A percentile compares a stretch with the other conserved stretches of the same genome.
These are phyloP conservation scores for Denticeps clupeoides DNA, from an alignment of 2,797 vertebrate species.

Conservation along the genomic window DNA sequence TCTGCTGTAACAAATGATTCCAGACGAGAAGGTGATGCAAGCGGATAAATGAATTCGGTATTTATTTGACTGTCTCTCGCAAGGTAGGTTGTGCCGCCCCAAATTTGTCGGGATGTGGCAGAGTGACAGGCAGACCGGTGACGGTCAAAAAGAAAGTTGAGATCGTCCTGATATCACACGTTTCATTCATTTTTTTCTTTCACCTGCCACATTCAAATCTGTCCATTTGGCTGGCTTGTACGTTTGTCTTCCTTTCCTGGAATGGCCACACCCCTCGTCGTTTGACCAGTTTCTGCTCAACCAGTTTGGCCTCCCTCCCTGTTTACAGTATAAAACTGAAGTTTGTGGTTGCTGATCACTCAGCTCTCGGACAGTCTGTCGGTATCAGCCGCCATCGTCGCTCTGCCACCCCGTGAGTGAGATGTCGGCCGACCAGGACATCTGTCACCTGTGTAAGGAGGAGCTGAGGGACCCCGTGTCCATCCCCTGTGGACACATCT, in stretches of 20 bases:
- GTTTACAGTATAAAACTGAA: slow-evolving; percentile 61
- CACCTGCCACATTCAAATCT: slow-evolving; percentile 6
- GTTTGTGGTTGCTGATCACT: too few relatives aligned
- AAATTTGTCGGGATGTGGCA: too few relatives aligned
- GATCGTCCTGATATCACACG: slow-evolving; percentile 32
- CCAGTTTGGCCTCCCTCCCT: slow-evolving; percentile 64
- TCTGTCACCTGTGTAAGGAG: slow-evolving; percentile 66
- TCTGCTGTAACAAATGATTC: too few relatives aligned
- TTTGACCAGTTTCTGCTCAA: slow-evolving; percentile 69
- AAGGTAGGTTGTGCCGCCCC: too few relatives aligned
- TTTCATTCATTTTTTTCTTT: slow-evolving; percentile 40
- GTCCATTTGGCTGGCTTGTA: slow-evolving; percentile 3
- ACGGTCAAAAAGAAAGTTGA: slow-evolving; percentile 13
- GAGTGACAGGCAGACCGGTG: too few relatives aligned
- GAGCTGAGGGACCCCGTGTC: slow-evolving; percentile 60
- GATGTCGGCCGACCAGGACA: slow-evolving; percentile 58
- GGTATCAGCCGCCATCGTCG: too few relatives aligned
- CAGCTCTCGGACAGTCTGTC: neutral
- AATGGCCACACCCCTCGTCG: slow-evolving; percentile 45
- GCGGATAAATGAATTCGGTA: too few relatives aligned
- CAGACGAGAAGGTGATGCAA: too few relatives aligned
- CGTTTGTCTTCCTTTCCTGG: neutral
- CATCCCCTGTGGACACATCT: slow-evolving; percentile 64
- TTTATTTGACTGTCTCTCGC: too few relatives aligned
- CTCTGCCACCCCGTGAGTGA: neutral